Evolutionary conservation across 2,113 vertebrate genomes (phyloP).

Genomic region (Anguilla rostrata): DNA sequence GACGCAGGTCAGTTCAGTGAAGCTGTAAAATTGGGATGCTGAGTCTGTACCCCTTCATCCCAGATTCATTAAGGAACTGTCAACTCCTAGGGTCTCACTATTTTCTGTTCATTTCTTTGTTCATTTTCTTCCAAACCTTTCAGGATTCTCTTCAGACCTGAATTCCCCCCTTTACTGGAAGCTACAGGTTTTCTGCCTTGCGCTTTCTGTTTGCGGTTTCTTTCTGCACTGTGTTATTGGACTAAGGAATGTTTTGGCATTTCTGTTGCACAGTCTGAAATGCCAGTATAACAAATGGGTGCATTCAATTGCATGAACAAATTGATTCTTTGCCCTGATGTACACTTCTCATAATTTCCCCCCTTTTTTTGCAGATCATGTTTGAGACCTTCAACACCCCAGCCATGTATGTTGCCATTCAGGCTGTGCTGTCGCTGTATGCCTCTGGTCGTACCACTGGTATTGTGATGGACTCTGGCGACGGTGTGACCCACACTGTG

Average conservation of each 20-base stretch:
- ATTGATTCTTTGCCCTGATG: background rate
- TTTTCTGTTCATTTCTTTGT: slow-evolving; percentile 30
- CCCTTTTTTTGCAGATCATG: slow-evolving; percentile 82
- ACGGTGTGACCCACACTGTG: slow-evolving; percentile 99
- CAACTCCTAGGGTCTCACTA: background rate
- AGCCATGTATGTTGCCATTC: slow-evolving; percentile 99
- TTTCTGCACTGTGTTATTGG: slow-evolving; percentile 27
- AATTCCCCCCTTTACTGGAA: slow-evolving; percentile 78
- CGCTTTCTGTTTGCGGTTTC: slow-evolving; percentile 13
- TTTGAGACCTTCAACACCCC: slow-evolving; percentile 99
- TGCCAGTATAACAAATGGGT: background rate
- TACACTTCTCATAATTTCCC: background rate
- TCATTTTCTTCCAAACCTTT: slow-evolving; percentile 63
- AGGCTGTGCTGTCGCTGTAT: slow-evolving; percentile 98
- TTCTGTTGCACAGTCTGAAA: slow-evolving; percentile 9
- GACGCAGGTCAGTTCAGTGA: slow-evolving; percentile 83
- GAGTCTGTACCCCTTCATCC: background rate
- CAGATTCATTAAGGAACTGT: background rate
- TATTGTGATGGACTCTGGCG: slow-evolving; percentile 99
- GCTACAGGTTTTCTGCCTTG: slow-evolving; percentile 72
- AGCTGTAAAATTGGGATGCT: background rate
- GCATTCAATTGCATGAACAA: slow-evolving; percentile 54
- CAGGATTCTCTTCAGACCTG: slow-evolving; percentile 88
- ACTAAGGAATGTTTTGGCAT: slow-evolving; percentile 23
- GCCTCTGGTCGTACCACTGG: slow-evolving; percentile 99